These are phyloP conservation scores for Climacteris rufus DNA, from an alignment of 2,113 vertebrate species.

Conservation along the genomic window DNA sequence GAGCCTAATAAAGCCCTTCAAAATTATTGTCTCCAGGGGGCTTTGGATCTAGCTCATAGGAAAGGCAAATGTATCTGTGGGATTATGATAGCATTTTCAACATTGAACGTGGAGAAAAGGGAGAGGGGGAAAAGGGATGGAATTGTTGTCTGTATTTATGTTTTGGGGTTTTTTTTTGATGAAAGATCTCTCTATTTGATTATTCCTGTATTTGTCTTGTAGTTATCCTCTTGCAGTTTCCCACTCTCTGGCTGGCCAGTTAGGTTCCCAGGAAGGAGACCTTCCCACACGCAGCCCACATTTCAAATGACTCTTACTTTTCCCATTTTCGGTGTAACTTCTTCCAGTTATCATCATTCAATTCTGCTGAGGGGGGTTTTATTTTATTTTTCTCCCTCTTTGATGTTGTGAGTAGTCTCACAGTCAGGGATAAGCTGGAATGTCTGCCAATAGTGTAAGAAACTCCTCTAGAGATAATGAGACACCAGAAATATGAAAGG, in stretches of 20 bases:
- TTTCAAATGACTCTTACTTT: neutral
- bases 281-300: neutral
- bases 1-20: neutral
- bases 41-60: neutral
- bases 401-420: neutral
- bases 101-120: neutral
- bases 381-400: neutral
- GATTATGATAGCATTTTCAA: neutral
- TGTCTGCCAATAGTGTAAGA: neutral
- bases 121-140: neutral
- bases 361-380: conserved; percentile 5
- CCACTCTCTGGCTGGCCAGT: neutral
- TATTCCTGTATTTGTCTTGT: neutral
- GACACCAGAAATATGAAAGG: neutral
- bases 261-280: neutral
- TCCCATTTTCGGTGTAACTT: neutral
- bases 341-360: neutral
- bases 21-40: neutral
- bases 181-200: neutral
- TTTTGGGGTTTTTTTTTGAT: neutral
- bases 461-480: conserved; percentile 7
- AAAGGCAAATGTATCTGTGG: neutral
- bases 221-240: neutral
- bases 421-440: neutral
- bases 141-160: neutral